Evolutionary conservation across 2,888 invertebrate species (phyloP).

Genomic region (Rhimphoctona megacephalus): DNA sequence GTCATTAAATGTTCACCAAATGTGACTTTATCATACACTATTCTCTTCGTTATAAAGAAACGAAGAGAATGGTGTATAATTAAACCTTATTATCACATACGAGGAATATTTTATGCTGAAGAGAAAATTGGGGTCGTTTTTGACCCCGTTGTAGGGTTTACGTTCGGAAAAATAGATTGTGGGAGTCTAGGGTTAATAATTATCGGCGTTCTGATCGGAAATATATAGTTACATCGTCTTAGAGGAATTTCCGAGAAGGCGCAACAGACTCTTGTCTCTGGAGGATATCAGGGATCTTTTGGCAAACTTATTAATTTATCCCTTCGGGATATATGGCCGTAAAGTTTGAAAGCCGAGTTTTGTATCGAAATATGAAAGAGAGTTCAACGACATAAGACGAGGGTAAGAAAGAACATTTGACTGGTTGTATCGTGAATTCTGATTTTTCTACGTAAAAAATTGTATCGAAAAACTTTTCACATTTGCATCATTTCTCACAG

Average conservation of each 20-base stretch:
- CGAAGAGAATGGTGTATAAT: too few species aligned
- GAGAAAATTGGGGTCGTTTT: too few species aligned
- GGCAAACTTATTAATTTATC: constrained; percentile 60
- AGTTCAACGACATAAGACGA: constrained; percentile 48
- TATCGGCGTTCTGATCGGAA: neutral
- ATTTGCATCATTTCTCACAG: constrained; percentile 14
- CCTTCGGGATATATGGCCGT: constrained; percentile 39
- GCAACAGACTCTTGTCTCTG: constrained; percentile 17
- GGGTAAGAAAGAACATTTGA: neutral
- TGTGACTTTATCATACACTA: too few species aligned
- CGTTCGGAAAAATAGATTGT: too few species aligned
- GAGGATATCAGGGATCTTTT: constrained; percentile 48
- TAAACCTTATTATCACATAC: too few species aligned
- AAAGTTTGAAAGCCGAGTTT: constrained; percentile 36
- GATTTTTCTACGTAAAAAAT: constrained; percentile 29
- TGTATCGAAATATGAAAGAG: constrained; percentile 34
- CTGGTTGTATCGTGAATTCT: neutral
- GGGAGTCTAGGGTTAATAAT: neutral
- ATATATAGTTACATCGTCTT: neutral
- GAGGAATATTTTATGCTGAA: too few species aligned
- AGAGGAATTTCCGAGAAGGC: neutral
- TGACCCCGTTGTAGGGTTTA: too few species aligned
- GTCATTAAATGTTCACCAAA: too few species aligned
- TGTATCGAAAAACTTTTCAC: constrained; percentile 37
- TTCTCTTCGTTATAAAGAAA: too few species aligned